Base-by-base conservation (phyloP, 2,113 vertebrate genomes). In the Microcebus griseorufus region DNA sequence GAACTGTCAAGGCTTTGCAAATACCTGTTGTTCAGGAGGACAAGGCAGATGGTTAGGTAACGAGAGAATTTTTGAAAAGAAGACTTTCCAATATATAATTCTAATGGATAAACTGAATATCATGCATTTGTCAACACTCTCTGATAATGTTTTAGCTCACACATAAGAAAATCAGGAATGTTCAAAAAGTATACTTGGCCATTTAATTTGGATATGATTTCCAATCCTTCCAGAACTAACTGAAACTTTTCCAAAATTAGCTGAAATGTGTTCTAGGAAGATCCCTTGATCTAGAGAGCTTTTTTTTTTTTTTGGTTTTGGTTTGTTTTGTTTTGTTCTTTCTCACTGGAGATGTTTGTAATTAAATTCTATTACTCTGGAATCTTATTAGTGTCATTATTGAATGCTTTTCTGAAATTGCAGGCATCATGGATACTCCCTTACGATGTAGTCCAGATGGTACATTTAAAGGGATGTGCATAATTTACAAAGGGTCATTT, bases 401-500 rank as follows among this genome's bases (percentile, higher is more conserved):
- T 98, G 98, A 99, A 97, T 96, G 98, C 96, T 98, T 91, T 98
- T 98, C 97, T 98, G 97, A 97, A 98, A 98, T 45, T 98, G 96
- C 87, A 98, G 93, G 75, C 97, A 97, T 96, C 97, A 92, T 98
- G 97, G 90, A 92, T 93, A 93, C 82, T 98, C 97, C 97, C 97
- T 97, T 86, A 75, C 94, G 85, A 98, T 98, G 96, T 91, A 96
- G 96, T 98, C 98, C 98, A 99, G 98, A 99, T 99, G 98, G 98
- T 97, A 98, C 0, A 2, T 98, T 99, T 99, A 99, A 98, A 98
- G 98, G 97, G 98, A 98, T 97, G 98, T 99, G 98, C 98, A 99
- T 99, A 99, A 99, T 99, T 99, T 99, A 99, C 98, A 97, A 98
- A 98, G 96, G 98, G 98, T 98, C 98, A 99, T 98, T 99, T 98